Base-by-base conservation (phyloP, 2,113 vertebrate species). In the Bos javanicus region DNA sequence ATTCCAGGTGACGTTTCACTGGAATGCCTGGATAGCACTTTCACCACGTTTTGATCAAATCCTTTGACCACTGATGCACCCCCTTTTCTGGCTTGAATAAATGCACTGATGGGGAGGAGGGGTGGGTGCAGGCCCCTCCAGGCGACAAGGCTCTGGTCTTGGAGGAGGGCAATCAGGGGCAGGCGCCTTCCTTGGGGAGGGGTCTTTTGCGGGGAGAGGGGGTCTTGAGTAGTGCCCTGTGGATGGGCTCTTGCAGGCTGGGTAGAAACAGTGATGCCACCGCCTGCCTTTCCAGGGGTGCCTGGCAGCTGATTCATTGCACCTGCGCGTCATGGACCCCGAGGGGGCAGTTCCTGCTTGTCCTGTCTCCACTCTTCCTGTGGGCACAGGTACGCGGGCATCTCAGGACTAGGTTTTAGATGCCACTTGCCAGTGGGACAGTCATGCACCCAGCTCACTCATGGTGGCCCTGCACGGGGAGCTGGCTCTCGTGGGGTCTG, bases 381-480 rank as follows among this genome's bases (percentile, higher is more conserved):
- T 0, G 59, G 80, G 30, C 84, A 28, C 59, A 0, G n/a, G 23
- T 5, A 16, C 60, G 16, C 0, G 23, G 67, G 71, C 46, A 9
- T 50, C 71, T 94, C 48, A n/a, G 2, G 2, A 80, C 28, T 13
- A 2, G 50, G n/a, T 28, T 48, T 39, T 7, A 17, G 39, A 23
- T 9, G 17, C 52, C 0, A 3, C 7, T 39, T 54, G 50, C 33
- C 89, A 19, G 10, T 10, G 11, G 30, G 46, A 23, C 25, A 3
- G 52, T 23, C 9, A 4, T 4, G 7, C 1, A 5, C 59, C 15
- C 28, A 19, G 62, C 19, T 7, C 7, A 7, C 43, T 23, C 5
- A 0, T 1, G 36, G 15, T 36, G 6, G 2, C 4, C 33, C 64
- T 0, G 0, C 1, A 2, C 1, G 5, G 21, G 13, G 30, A 10